Evolutionary conservation across 2,888 invertebrate species (phyloP), one percentile per base, ranked within the genome.

Genomic region (Drosophila falleni): DNA sequence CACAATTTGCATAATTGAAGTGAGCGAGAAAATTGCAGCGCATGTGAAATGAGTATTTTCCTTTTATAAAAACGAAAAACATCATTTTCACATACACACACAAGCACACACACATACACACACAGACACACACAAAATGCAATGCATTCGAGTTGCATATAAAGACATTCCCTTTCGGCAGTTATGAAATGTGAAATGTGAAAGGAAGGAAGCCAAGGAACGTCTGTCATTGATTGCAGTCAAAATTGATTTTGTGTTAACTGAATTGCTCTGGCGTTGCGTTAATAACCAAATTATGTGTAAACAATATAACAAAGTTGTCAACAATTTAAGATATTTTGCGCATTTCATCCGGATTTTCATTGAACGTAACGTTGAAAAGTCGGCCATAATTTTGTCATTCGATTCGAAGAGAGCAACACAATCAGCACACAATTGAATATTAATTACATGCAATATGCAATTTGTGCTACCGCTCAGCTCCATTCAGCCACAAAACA

Each of bases 1-100:
- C 61, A 87, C 84, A 80, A 87, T 85, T 85, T 85, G 80, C 84
- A 85, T 85, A 85, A 85, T 85, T 85, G 87, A 87, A 85, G 87
- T 80, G 84, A 81, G 81, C 80, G 81, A 73, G 87, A 84, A 77
- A 80, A 87, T 78, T 87, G 87, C 84, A 85, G 78, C 39, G 78
- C 87, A 81, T 84, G 68, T 87, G 80, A 80, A 87, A 84, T 74
- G 80, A 81, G 84, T 75, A 76, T 81, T 81, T 81, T 74, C 72
- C 69, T 62, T 60, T 42, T 74, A 80, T 74, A 64, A 74, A 55
- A 33, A 74, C 63, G 71, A 78, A 74, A 68, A 80, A 72, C 71
- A 83, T 67, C 56, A 78, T 75, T 71, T 56, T 26, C 55, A 44
- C 31, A 26, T 13, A 59, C 23, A n/a, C n/a, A n/a, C n/a, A n/a